Percentiles rank a stretch among this genome's conserved stretches.
phyloP scores from a whole-genome alignment of 2,113 vertebrate species.

The Alexandromys fortis region DNA sequence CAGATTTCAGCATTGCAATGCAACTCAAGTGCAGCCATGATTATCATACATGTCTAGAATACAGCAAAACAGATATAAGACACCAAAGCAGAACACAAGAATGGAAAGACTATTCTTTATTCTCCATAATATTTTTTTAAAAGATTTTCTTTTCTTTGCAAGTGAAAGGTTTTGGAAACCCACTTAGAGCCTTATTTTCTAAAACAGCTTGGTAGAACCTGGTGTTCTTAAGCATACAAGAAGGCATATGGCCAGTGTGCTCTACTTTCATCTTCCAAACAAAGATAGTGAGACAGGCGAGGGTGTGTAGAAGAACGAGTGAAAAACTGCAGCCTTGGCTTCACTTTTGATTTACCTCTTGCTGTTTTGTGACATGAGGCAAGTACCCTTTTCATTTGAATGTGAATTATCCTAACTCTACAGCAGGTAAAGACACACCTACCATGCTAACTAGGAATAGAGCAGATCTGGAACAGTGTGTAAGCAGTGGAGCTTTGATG shows the following conservation, averaged over 20 bases:
- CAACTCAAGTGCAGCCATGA: neutral
- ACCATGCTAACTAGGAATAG: neutral
- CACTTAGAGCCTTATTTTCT: neutral
- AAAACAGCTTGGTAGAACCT: neutral
- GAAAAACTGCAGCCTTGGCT: neutral
- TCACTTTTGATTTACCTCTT: neutral
- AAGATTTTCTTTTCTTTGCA: neutral
- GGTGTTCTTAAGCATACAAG: neutral
- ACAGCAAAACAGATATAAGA: neutral
- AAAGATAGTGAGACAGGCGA: neutral
- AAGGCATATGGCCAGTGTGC: neutral
- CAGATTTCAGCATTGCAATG: neutral
- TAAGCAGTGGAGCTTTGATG: neutral
- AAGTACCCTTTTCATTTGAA: neutral
- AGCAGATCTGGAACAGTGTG: neutral
- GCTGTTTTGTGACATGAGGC: neutral
- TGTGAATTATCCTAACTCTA: neutral
- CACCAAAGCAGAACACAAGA: neutral
- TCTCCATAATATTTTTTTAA: neutral
- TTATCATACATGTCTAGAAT: neutral
- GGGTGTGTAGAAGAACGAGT: fast-evolving
- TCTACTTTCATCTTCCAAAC: neutral
- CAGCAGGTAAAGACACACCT: neutral
- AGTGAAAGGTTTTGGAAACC: neutral
- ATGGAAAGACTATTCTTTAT: neutral